These are phyloP conservation scores for Endomychus coccineus DNA, from an alignment of 2,888 invertebrate genomes.

Conservation along the genomic window DNA sequence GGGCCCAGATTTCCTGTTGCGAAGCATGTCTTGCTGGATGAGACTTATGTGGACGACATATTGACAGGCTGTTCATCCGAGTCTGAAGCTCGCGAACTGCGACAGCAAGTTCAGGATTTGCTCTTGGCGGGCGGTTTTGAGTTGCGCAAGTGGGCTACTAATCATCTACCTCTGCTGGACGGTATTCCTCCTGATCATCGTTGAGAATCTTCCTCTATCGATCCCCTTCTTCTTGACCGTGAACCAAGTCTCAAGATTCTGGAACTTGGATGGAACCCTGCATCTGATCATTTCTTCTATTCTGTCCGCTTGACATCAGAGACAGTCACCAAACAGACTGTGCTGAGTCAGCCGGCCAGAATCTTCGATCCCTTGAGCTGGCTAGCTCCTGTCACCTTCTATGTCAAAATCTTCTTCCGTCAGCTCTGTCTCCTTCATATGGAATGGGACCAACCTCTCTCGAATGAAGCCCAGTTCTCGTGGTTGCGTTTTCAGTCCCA, in stretches of 20 bases:
- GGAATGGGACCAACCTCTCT: conserved; percentile 5
- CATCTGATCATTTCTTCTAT: conserved; percentile 3
- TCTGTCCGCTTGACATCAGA: neutral
- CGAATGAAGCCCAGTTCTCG: neutral
- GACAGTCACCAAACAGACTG: neutral
- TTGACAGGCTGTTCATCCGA: conserved; percentile 4
- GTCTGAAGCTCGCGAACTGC: too few relatives aligned
- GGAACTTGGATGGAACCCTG: conserved; percentile 1
- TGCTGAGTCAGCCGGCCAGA: conserved; percentile 4
- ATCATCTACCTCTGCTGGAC: conserved; percentile 5
- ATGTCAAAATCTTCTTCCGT: conserved; percentile 5
- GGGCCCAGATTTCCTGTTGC: neutral
- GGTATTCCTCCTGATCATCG: conserved; percentile 4
- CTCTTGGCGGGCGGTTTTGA: too few relatives aligned
- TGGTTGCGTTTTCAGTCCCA: conserved; percentile 3
- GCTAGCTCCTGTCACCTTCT: conserved; percentile 5
- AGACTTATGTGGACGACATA: conserved; percentile 2
- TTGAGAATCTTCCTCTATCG: too few relatives aligned
- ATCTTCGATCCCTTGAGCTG: too few relatives aligned
- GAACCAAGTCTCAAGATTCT: conserved; percentile 1
- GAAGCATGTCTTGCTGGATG: conserved; percentile 1
- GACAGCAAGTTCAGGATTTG: too few relatives aligned
- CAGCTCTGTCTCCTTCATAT: conserved; percentile 4
- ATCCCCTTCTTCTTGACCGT: too few relatives aligned
- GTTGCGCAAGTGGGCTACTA: conserved; percentile 2